Conservation (phyloP, 2,797 vertebrate species). For the Intellagama lesueurii region DNA sequence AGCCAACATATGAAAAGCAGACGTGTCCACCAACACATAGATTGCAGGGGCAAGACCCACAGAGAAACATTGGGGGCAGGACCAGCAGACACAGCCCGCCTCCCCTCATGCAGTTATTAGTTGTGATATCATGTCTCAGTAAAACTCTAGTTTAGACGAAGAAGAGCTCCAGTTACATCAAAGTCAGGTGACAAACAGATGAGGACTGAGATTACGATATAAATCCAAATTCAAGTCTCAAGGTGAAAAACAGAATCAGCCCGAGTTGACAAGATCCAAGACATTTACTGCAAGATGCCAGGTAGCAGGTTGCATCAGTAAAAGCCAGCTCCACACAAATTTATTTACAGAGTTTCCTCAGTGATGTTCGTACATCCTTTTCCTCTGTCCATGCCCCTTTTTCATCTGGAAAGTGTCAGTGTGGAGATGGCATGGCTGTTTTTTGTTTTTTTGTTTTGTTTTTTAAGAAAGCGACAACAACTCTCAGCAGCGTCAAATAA, state of each 20-base stretch:
- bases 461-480: neutral
- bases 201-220: neutral
- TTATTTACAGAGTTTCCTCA: too few species aligned
- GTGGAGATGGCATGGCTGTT: too few species aligned
- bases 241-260: neutral
- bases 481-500: neutral
- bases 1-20: neutral
- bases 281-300: neutral
- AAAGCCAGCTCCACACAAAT: too few species aligned
- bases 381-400: neutral
- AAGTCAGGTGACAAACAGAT: neutral
- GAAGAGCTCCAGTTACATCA: neutral
- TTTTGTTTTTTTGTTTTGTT: too few species aligned
- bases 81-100: too few species aligned
- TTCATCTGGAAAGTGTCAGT: neutral
- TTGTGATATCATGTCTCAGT: neutral
- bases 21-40: neutral
- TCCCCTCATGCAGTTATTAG: neutral
- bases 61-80: too few species aligned
- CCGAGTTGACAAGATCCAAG: neutral
- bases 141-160: neutral
- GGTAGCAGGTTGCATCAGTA: too few species aligned
- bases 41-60: neutral
- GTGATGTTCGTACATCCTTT: neutral
- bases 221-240: neutral